Conservation (phyloP, 2,888 invertebrate species). For the Nipponacmea schrenckii region DNA sequence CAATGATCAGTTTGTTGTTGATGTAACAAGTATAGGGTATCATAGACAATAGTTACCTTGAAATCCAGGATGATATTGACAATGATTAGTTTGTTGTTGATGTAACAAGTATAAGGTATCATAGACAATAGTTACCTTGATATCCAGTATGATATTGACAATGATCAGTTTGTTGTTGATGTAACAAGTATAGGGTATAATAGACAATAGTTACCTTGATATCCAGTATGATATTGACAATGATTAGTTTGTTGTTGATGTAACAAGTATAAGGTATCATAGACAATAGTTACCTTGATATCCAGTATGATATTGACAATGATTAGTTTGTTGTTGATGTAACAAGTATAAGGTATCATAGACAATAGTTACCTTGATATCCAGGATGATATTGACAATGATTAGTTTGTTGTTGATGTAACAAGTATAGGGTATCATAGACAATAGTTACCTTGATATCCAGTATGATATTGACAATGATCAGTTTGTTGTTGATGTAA, state of each 20-base stretch:
- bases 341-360: neutral
- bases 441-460: no score
- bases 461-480: slow-evolving; percentile 3
- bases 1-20: neutral
- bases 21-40: neutral
- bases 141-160: slow-evolving; percentile 3
- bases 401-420: neutral
- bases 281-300: no score
- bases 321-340: neutral
- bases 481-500: neutral
- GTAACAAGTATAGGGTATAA: neutral
- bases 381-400: slow-evolving; percentile 4
- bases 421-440: neutral
- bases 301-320: slow-evolving; percentile 5
- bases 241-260: neutral
- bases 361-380: no score
- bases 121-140: no score
- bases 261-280: neutral
- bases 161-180: neutral
- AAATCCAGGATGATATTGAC: slow-evolving; percentile 1
- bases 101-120: neutral
- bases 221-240: slow-evolving; percentile 4
- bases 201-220: no score
- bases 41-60: no score
- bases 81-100: neutral